Base-by-base conservation (phyloP, 2,888 invertebrate genomes). In the Caradrina clavipalpis region DNA sequence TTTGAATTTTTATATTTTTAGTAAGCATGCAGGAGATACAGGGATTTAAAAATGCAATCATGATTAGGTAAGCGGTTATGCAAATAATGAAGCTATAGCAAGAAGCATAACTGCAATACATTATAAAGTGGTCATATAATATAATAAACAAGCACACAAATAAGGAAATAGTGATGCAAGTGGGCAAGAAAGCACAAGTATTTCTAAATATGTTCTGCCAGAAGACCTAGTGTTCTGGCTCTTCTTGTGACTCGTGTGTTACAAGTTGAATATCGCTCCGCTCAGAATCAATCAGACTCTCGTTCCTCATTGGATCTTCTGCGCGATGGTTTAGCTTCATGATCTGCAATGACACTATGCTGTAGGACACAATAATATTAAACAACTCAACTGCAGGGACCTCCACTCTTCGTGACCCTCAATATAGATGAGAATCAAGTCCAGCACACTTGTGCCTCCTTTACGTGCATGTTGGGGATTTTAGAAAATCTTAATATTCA, bases 151-250 rank as follows among this genome's bases (percentile, higher is more conserved):
- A 51, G 4, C 17, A 6, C 42, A 31, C 1, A 53, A 51, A 69
- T 35, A 58, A 53, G 21, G 13, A 45, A 51, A 51, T 10, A 35
- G 13, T 22, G 2, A 72, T 42, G 19, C 55, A 35, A 47, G n/a
- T 21, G 1, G 13, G 13, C 45, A 55, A 39, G 22, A 39, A 54
- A 39, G 21, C 11, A 42, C 17, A n/a, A 8, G 11, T 45, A 31
- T n/a, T 50, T 45, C 15, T n/a, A 31, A 22, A 13, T 22, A 35
- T 47, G 35, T n/a, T 35, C 5, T 21, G 11, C n/a, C 21, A 39
- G 15, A 50, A 49, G 13, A 21, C 47, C 17, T 54, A 35, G 5
- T 21, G 47, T 17, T 22, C 17, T 1, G 13, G n/a, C 19, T 22
- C 11, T 50, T 26, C 21, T 17, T 26, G 11, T 42, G n/a, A n/a